Conservation (phyloP, 2,113 vertebrate genomes). For the Opisthocomus hoazin region DNA sequence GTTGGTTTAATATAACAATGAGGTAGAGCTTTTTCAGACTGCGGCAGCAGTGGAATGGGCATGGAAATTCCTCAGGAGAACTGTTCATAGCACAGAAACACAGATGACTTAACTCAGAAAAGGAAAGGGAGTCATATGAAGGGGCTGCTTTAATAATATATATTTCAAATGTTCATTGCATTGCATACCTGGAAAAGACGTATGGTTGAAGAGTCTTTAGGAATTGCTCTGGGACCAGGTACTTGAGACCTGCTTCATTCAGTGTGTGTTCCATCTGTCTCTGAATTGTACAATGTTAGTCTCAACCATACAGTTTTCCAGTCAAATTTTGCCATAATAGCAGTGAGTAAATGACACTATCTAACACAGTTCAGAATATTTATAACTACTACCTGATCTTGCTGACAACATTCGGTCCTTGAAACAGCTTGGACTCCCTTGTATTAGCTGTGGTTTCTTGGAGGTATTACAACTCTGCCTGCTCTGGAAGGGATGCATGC, state of each 20-base stretch:
- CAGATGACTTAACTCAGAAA: neutral
- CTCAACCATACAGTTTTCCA: neutral
- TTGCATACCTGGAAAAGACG: neutral
- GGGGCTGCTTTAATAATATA: neutral
- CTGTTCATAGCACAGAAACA: fast-evolving
- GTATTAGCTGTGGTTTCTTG: neutral
- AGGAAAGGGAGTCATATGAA: neutral
- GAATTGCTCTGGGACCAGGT: neutral
- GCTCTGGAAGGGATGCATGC: neutral
- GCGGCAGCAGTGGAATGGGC: neutral
- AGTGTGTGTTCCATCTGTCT: neutral
- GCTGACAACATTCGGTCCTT: neutral
- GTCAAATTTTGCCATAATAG: neutral
- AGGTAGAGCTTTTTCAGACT: neutral
- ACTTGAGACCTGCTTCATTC: neutral
- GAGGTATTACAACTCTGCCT: neutral
- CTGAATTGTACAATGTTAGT: neutral
- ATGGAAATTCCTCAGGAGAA: neutral
- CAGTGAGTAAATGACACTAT: neutral
- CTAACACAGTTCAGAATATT: neutral
- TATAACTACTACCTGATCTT: neutral
- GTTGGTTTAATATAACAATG: neutral
- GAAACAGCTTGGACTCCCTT: neutral
- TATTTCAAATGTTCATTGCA: neutral
- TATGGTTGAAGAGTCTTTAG: neutral